phyloP scores from a whole-genome alignment of 1,140 invertebrate genomes.

The Polypedilum vanderplanki region DNA sequence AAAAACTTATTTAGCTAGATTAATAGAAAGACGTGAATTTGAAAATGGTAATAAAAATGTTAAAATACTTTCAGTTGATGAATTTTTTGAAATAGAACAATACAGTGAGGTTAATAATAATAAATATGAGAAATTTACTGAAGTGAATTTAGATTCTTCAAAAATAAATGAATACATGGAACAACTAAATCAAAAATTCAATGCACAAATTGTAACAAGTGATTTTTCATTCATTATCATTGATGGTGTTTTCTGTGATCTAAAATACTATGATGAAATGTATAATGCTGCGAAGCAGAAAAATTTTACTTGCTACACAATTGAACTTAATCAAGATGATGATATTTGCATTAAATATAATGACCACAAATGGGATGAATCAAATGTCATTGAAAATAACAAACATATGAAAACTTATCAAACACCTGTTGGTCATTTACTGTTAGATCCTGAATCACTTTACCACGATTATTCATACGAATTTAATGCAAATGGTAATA shows the following conservation, averaged over 20 bases:
- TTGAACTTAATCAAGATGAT: slow-evolving; percentile 23
- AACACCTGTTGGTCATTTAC: neutral
- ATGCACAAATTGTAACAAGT: neutral
- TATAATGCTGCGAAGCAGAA: neutral
- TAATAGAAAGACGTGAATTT: slow-evolving; percentile 64
- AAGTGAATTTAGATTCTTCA: slow-evolving; percentile 36
- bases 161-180: slow-evolving; percentile 40
- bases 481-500: neutral
- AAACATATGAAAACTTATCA: neutral
- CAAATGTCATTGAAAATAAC: neutral
- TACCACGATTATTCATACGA: neutral
- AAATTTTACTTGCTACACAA: neutral
- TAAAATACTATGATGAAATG: neutral
- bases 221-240: neutral
- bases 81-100: slow-evolving; percentile 39
- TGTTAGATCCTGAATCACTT: neutral
- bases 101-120: neutral
- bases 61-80: slow-evolving; percentile 62
- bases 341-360: neutral
- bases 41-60: slow-evolving; percentile 44
- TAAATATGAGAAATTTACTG: neutral
- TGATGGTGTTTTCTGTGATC: neutral
- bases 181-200: neutral
- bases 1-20: slow-evolving; percentile 72
- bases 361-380: neutral